These are phyloP conservation scores for Columba janthina DNA, from an alignment of 2,113 vertebrate genomes.

Conservation along the genomic window DNA sequence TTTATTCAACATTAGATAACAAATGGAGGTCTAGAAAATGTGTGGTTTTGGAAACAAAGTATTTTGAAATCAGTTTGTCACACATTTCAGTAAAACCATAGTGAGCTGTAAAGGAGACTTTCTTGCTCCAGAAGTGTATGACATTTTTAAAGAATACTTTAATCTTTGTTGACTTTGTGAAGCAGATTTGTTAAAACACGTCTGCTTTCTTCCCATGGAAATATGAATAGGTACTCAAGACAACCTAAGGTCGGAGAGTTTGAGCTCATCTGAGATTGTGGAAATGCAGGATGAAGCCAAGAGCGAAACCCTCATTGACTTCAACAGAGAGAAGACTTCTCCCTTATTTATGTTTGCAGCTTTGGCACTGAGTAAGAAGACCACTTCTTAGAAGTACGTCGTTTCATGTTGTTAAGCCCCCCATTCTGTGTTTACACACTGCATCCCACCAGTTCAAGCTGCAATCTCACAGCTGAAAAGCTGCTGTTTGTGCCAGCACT, in stretches of 20 bases:
- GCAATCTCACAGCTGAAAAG: neutral
- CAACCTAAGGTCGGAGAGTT: neutral
- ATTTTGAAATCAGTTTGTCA: constrained; percentile 15
- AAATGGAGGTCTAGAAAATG: constrained; percentile 17
- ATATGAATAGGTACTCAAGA: neutral
- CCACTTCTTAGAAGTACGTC: neutral
- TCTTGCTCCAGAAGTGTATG: neutral
- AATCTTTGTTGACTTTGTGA: neutral
- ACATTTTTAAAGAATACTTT: neutral
- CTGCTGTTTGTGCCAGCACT: neutral
- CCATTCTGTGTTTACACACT: neutral
- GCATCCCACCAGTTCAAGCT: neutral
- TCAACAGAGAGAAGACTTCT: neutral
- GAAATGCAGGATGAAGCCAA: neutral
- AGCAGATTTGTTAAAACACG: neutral
- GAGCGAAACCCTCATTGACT: accelerated
- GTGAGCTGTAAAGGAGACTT: neutral
- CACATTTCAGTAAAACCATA: neutral
- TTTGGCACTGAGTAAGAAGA: neutral
- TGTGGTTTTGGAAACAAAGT: constrained; percentile 4
- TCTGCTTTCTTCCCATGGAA: neutral
- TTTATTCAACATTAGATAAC: neutral
- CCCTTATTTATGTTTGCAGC: neutral
- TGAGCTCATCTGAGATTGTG: neutral
- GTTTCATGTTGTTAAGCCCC: neutral